Conservation (phyloP, 2,888 invertebrate genomes). For the Meiosimyza platycephala region DNA sequence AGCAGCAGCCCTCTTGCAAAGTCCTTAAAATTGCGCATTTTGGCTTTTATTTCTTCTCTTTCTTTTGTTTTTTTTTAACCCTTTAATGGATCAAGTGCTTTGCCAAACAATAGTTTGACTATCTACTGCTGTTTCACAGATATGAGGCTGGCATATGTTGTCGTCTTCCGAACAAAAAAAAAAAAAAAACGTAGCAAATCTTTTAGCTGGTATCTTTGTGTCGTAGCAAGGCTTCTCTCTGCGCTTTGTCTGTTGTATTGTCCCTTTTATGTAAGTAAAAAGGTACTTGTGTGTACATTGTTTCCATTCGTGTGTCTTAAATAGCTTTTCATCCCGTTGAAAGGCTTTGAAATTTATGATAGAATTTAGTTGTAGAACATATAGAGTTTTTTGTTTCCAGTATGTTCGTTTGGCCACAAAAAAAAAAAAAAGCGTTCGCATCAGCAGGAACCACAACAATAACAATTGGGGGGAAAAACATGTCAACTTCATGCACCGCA, state of each 20-base stretch:
- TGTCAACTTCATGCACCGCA: constrained; percentile 35
- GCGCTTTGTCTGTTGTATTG: not conserved
- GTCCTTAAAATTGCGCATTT: too few species aligned
- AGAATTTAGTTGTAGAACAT: constrained; percentile 57
- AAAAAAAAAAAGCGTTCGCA: constrained; percentile 52
- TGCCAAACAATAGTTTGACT: constrained; percentile 13
- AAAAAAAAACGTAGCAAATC: not conserved
- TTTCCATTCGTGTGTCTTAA: constrained; percentile 2
- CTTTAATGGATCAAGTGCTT: not conserved
- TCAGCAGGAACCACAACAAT: constrained; percentile 42
- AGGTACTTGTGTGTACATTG: constrained; percentile 1
- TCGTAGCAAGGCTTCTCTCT: not conserved
- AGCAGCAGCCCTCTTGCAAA: too few species aligned
- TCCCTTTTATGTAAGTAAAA: not conserved
- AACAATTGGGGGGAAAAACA: constrained; percentile 35
- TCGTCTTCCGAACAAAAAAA: not conserved
- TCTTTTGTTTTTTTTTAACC: too few species aligned
- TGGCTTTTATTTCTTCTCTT: too few species aligned
- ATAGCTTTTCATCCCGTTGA: constrained; percentile 9
- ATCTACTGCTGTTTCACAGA: not conserved
- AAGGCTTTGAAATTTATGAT: constrained; percentile 56
- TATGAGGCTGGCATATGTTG: not conserved
- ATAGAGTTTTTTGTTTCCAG: constrained; percentile 41
- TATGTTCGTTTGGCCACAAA: too few species aligned
- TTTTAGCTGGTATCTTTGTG: constrained; percentile 24